These are phyloP conservation scores for Buphagus erythrorhynchus DNA, from an alignment of 2,797 vertebrate species.

Conservation along the genomic window DNA sequence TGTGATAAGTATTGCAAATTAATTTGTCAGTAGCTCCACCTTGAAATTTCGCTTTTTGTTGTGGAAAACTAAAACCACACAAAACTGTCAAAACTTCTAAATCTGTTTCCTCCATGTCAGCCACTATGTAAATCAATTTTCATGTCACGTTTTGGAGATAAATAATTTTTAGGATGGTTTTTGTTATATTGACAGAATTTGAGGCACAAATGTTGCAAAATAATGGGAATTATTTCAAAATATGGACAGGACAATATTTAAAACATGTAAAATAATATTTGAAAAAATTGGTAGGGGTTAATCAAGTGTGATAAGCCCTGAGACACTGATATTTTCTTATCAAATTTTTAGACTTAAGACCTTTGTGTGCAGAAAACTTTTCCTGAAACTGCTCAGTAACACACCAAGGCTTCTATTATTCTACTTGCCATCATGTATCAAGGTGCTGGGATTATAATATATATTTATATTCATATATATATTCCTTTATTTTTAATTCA, in stretches of 20 bases:
- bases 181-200: not conserved
- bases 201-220: not conserved
- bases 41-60: not conserved
- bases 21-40: not conserved
- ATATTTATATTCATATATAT: not conserved
- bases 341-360: not conserved
- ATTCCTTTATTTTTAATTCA: not conserved
- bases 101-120: not conserved
- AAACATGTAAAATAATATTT: not conserved
- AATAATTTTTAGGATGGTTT: not conserved
- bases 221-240: not conserved
- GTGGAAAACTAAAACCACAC: rapidly evolving
- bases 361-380: not conserved
- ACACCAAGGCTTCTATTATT: not conserved
- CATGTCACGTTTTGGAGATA: not conserved
- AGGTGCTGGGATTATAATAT: not conserved
- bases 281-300: not conserved
- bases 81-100: not conserved
- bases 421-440: not conserved
- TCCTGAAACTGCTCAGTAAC: not conserved
- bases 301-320: not conserved
- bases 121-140: not conserved
- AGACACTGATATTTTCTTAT: not conserved
- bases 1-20: not conserved
- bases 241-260: not conserved